Conservation (phyloP, 2,113 vertebrate species). For the Ciconia boyciana region DNA sequence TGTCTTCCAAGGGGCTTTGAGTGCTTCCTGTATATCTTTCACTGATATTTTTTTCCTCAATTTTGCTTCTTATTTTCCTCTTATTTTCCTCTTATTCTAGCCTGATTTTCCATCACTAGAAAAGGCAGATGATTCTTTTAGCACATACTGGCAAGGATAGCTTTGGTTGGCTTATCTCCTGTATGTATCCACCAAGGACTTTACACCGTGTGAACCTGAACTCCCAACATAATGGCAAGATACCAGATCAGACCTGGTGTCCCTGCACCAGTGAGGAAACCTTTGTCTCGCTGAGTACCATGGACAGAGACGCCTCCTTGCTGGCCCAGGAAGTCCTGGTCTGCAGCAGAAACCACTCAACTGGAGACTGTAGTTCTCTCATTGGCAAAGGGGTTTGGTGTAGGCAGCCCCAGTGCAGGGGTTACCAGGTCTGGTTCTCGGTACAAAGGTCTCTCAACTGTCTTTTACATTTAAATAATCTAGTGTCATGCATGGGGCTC, state of each 20-base stretch:
- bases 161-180: neutral
- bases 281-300: neutral
- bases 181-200: neutral
- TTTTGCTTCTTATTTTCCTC: neutral
- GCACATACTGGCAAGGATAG: neutral
- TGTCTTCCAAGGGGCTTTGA: neutral
- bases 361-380: neutral
- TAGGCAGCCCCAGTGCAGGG: neutral
- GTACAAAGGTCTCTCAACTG: neutral
- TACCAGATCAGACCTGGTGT: fast-evolving
- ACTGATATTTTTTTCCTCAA: neutral
- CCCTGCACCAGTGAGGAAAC: neutral
- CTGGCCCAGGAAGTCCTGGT: too few species aligned
- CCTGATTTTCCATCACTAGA: neutral
- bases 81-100: neutral
- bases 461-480: neutral
- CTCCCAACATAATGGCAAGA: fast-evolving
- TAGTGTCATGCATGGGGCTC: neutral
- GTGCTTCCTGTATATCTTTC: neutral
- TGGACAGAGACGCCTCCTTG: slow-evolving; percentile 5
- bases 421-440: neutral
- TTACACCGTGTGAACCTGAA: neutral
- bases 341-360: neutral
- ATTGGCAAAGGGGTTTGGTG: neutral
- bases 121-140: neutral